Evolutionary conservation across 1,140 invertebrate genomes (phyloP).

Genomic region (Cotesia vestalis): DNA sequence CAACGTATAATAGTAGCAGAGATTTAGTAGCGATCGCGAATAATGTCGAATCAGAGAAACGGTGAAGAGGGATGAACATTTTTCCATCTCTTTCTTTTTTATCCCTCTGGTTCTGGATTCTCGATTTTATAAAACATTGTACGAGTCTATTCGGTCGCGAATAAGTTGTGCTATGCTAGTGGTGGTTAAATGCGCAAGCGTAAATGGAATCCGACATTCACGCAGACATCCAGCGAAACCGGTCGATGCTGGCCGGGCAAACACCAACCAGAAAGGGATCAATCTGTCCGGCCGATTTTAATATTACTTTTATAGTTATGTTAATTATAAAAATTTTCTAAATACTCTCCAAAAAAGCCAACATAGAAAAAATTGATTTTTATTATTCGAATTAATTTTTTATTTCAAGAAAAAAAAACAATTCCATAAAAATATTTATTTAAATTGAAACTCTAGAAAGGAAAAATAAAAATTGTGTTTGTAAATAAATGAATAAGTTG

Average conservation of each 20-base stretch:
- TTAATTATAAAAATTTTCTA: no score
- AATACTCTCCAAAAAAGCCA: no score
- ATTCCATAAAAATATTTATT: no score
- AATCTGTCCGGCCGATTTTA: conserved; percentile 22
- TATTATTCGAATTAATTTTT: no score
- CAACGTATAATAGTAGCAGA: neutral
- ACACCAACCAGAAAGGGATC: conserved; percentile 11
- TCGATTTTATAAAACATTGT: conserved; percentile 14
- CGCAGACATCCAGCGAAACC: conserved; percentile 44
- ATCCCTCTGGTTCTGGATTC: neutral
- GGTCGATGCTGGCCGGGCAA: conserved; percentile 63
- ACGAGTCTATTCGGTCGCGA: conserved; percentile 46
- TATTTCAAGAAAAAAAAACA: no score
- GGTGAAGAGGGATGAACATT: conserved; percentile 16
- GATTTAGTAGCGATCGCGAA: conserved; percentile 45
- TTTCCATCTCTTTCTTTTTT: neutral
- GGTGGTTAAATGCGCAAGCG: conserved; percentile 53
- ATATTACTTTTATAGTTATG: neutral
- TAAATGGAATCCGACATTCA: conserved; percentile 35
- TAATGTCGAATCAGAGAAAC: conserved; percentile 42
- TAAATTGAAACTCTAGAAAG: no score
- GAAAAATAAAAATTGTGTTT: no score
- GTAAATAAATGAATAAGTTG: no score
- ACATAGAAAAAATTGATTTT: no score
- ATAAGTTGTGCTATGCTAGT: conserved; percentile 44